Evolutionary conservation across 1,140 invertebrate genomes (phyloP), one percentile per base, ranked within the genome.

Genomic region (Drosophila teissieri): DNA sequence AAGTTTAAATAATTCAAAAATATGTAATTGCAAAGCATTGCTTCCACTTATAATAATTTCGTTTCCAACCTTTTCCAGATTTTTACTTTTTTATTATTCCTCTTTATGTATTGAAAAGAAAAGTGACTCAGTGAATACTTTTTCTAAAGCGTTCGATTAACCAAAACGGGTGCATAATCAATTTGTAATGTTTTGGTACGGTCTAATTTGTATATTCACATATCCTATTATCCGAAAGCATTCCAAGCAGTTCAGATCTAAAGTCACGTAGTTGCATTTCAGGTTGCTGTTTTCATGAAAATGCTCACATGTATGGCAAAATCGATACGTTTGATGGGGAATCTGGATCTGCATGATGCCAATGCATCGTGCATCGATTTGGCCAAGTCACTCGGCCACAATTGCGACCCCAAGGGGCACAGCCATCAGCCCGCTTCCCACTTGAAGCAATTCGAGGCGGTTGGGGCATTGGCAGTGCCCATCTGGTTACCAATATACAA

Each of bases 401-500:
- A 31, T 10, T 58, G 48, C 27, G 63, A 57, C 15, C 5, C n/a
- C 10, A 11, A 39, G 11, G 57, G 49, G 44, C 54, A 54, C 17
- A 24, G 51, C 17, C 77, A 84, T 31, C 19, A 84, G 34, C 44
- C 80, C 0, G 24, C 58, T 8, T 68, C 62, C 2, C 3, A 31
- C 8, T 31, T 31, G 31, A 31, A 73, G 22, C 48, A 68, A 12
- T 45, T 84, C 58, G 76, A 84, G 44, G 73, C 64, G 19, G 62
- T 62, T 14, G 74, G 78, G 5, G 82, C 68, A n/a, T 7, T 51
- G 17, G 31, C 67, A 0, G 52, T 82, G 44, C 74, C 64, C 48
- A 78, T 86, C 68, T 82, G 82, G 69, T 81, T 49, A 82, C 80
- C 10, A 17, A 24, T 40, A 69, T 69, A 39, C 63, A 68, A 48